Evolutionary conservation across 2,888 invertebrate genomes (phyloP).

Genomic region (Ligdia adustata): DNA sequence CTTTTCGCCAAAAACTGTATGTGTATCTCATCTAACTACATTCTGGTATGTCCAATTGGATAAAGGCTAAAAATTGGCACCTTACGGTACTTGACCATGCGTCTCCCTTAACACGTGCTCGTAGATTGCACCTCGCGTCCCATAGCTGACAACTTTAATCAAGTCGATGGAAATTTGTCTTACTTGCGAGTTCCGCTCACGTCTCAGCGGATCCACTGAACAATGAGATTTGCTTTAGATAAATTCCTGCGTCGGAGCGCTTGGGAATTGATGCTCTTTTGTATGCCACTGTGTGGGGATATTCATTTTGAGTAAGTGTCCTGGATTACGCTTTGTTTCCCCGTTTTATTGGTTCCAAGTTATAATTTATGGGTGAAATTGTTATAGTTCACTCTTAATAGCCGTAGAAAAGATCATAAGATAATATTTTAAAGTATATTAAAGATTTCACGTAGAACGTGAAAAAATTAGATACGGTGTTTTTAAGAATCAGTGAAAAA

Average conservation of each 20-base stretch:
- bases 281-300: slow-evolving; percentile 30
- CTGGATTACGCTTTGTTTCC: slow-evolving; percentile 17
- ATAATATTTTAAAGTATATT: too few species aligned
- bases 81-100: neutral
- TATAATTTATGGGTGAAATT: neutral
- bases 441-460: too few species aligned
- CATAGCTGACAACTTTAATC: slow-evolving; percentile 74
- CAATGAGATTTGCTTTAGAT: slow-evolving; percentile 76
- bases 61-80: too few species aligned
- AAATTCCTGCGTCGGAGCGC: slow-evolving; percentile 56
- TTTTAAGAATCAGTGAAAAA: too few species aligned
- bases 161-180: slow-evolving; percentile 77
- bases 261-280: slow-evolving; percentile 52
- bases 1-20: too few species aligned
- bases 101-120: slow-evolving; percentile 16
- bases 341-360: slow-evolving; percentile 4
- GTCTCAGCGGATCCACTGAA: slow-evolving; percentile 65
- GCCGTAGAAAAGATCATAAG: too few species aligned
- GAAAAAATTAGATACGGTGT: too few species aligned
- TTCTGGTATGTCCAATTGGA: too few species aligned
- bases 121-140: slow-evolving; percentile 68
- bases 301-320: slow-evolving; percentile 39
- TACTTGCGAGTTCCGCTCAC: slow-evolving; percentile 71
- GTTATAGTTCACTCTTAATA: too few species aligned
- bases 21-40: too few species aligned